Evolutionary conservation across 2,888 invertebrate genomes (phyloP).

Genomic region (Ophioninae sp.): DNA sequence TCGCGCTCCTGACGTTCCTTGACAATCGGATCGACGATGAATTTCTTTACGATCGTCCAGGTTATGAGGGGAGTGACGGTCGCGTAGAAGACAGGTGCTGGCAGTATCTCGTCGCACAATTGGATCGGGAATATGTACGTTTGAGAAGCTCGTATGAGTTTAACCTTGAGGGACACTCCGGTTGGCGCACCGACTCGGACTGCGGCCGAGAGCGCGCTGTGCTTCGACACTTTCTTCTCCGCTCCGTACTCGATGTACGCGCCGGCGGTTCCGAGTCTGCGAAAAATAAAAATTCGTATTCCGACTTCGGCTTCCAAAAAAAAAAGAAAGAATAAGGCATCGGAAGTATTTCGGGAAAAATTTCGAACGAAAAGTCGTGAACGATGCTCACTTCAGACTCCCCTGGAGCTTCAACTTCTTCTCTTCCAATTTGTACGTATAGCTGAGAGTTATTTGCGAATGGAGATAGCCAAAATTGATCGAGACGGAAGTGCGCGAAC

Average conservation of each 20-base stretch:
- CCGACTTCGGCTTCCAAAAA: background rate
- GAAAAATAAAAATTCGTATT: background rate
- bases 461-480: constrained; percentile 92
- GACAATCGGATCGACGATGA: constrained; percentile 92
- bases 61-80: constrained; percentile 92
- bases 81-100: constrained; percentile 96
- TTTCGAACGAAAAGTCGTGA: background rate
- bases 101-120: constrained; percentile 93
- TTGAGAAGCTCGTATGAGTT: constrained; percentile 93
- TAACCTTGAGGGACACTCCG: constrained; percentile 94
- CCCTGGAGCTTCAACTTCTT: constrained; percentile 90
- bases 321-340: background rate
- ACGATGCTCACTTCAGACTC: constrained; percentile 86
- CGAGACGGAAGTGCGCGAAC: constrained; percentile 80
- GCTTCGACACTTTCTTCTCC: constrained; percentile 95
- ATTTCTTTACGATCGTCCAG: constrained; percentile 91
- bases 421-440: constrained; percentile 91
- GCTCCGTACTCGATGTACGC: constrained; percentile 94
- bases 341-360: background rate
- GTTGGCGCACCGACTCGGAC: constrained; percentile 92
- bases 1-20: constrained; percentile 90
- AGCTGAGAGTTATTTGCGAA: constrained; percentile 88
- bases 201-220: constrained; percentile 92
- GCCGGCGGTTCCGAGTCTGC: constrained; percentile 92
- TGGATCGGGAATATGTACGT: constrained; percentile 94